Evolutionary conservation across 2,113 vertebrate species (phyloP), one percentile per base, ranked within the genome.

Genomic region (Scolopax mira): DNA sequence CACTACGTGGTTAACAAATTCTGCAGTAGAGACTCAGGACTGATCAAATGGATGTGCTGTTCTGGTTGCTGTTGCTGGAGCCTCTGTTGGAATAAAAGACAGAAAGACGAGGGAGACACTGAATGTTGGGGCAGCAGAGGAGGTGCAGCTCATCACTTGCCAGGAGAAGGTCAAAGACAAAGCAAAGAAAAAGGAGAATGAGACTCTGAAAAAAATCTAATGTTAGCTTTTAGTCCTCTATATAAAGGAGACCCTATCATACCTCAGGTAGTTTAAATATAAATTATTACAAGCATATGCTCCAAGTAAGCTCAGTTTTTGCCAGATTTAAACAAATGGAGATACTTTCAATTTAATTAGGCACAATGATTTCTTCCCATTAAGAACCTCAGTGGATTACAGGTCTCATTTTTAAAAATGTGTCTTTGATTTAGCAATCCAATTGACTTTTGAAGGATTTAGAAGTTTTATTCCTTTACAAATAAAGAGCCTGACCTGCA

Each of bases 311-410:
- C 15, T 91, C 42, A 27, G 21, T 86, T 94, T 96, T 95, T 78
- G 31, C 61, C 44, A 69, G 71, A 51, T 89, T 81, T 73, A 81
- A 25, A 60, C 80, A 77, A 88, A 91, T 39, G 33, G 46, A 91
- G 27, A 77, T 90, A 80, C 61, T 94, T 88, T 71, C 69, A 80
- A 44, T 93, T 91, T 90, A 92, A 95, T 93, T 95, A 95, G 65
- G 64, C 75, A 48, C 93, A 94, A 94, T 94, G 72, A 90, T 90
- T 96, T 88, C 72, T 95, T 93, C 85, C 90, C 61, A 94, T 97
- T 96, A 96, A 86, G 69, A 91, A 81, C 48, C 85, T 91, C 88
- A 49, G 55, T 79, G 83, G 85, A 93, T 94, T 94, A 88, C 65
- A 90, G 80, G 75, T 92, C 88, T 94, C 74, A 54, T 85, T 90